Evolutionary conservation across 2,888 invertebrate genomes (phyloP), one percentile per base, ranked within the genome.

Genomic region (Stomorhina lunata): DNA sequence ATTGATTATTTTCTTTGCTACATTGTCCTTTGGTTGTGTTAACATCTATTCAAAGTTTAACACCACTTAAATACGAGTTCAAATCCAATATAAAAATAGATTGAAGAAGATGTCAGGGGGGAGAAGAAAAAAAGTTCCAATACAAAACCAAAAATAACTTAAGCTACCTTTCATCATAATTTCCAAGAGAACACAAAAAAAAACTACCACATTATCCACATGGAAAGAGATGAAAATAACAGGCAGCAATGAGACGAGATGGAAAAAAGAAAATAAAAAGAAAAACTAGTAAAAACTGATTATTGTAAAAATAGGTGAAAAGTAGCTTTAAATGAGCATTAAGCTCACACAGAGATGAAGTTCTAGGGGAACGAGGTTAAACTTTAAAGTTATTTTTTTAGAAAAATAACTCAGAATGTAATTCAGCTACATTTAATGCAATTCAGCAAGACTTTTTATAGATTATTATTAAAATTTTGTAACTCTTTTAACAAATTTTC

Each of bases 271-370:
- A 34, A 63, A 7, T 4, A 20, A 29, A 12, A 22, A 45, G 2
- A 37, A 63, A 63, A 12, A 22, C 17, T 43, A 34, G 15, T 12
- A 20, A 22, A 57, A 57, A 76, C 34, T 55, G 34, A 45, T 55
- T 55, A 55, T 10, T 17, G 10, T 43, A 50, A 29, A 61, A 32
- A 50, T 15, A 61, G 50, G 68, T 77, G 32, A 53, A 77, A 71
- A 68, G 53, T 50, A 22, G 61, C 50, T 53, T 68, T 68, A 61
- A 76, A 61, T 29, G 40, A 76, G 59, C 68, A 68, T 45, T 9
- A 40, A 57, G 57, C 7, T 10, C 34, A 45, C n/a, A 45, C n/a
- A 32, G 6, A 45, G 17, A 27, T 10, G 6, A 7, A 32, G 10
- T 10, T 29, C 17, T 3, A 40, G 10, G 34, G 37, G 1, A 48